Evolutionary conservation across 2,888 invertebrate genomes (phyloP), one percentile per base, ranked within the genome.

Genomic region (Conomelus anceps): DNA sequence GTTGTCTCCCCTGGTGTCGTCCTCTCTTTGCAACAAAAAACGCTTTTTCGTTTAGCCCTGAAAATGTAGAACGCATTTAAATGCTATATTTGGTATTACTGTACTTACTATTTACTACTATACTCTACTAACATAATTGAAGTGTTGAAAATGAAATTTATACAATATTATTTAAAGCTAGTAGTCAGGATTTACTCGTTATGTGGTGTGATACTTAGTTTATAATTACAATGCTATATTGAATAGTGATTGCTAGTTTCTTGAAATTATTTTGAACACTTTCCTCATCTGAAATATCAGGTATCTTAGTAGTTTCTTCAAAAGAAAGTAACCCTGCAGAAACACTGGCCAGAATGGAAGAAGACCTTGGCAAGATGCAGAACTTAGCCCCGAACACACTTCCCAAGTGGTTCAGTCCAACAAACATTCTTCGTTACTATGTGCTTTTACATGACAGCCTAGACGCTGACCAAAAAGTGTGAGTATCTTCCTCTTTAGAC

Each of bases 311-410:
- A 20, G 94, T 95, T 29, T 94, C 95, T 17, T 94, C 95, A 3
- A 92, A 92, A 85, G 94, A 95, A 91, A 94, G 89, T 41, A 90
- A 90, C 94, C 97, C 98, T 7, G 93, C 98, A 90, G 98, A 98
- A 91, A 96, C 96, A 91, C 96, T 99, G 91, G 96, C 96, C 92
- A 95, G 95, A 91, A 94, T 99, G 92, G 96, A 96, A 89, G 96
- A 97, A 92, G 96, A 96, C 91, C 95, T 98, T 92, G 96, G 97
- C 91, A 96, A 97, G 92, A 95, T 97, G 93, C 96, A 96, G 93
- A 96, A 95, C 93, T 95, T 96, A 84, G 94, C 95, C 20, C 96
- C 96, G 86, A 91, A 91, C 84, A 91, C 91, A 90, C 93, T 97
- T 91, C 97, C 97, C 11, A 97, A 92, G 97, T 92, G 92, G 92